Evolutionary conservation across 1,140 invertebrate genomes (phyloP).

Genomic region (Antheraea pernyi): DNA sequence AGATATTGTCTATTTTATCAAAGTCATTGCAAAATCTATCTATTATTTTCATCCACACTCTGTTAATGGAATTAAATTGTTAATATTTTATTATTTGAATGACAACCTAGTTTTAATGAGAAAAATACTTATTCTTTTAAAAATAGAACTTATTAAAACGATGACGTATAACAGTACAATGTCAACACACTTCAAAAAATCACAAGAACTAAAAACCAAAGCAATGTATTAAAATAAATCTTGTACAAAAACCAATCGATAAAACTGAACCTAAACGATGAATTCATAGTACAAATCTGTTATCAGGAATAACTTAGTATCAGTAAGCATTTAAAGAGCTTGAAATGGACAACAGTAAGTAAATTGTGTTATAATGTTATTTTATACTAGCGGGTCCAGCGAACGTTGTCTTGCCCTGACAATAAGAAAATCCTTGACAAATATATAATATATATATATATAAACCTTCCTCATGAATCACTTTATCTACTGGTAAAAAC

Average conservation of each 20-base stretch:
- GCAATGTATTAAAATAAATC: not conserved
- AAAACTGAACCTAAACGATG: not conserved
- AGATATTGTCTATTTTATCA: too few species aligned
- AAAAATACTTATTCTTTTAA: not conserved
- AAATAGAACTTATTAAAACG: not conserved
- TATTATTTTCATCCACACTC: too few species aligned
- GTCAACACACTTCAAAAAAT: not conserved
- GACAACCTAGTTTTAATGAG: not conserved
- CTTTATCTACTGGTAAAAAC: too few species aligned
- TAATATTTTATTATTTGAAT: not conserved
- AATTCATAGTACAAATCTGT: not conserved
- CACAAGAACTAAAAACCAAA: not conserved
- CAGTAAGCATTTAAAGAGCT: not conserved
- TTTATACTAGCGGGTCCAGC: too few species aligned
- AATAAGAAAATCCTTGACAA: too few species aligned
- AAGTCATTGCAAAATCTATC: too few species aligned
- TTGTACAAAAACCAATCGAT: not conserved
- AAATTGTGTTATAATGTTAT: not conserved
- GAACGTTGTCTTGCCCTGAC: too few species aligned
- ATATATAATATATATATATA: too few species aligned
- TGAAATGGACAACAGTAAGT: not conserved
- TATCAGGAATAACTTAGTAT: not conserved
- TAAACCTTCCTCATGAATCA: too few species aligned
- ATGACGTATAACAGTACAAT: not conserved
- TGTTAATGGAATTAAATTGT: too few species aligned